These are phyloP conservation scores for Rosalia funebris DNA, from an alignment of 2,888 invertebrate species.

Conservation along the genomic window DNA sequence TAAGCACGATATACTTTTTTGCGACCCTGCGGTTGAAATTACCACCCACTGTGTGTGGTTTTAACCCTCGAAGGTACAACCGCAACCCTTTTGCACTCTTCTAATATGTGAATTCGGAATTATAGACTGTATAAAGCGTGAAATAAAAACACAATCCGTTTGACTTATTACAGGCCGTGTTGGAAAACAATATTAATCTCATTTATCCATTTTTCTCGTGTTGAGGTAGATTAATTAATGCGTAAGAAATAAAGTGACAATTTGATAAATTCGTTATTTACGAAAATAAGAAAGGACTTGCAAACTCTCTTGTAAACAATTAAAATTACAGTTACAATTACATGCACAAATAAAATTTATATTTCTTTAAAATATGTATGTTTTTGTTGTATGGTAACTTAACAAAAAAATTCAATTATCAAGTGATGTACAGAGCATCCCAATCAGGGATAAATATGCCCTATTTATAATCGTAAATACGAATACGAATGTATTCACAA, in stretches of 20 bases:
- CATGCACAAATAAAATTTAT: too few species aligned
- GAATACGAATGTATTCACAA: too few species aligned
- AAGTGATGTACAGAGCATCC: too few species aligned
- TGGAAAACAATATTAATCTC: neutral
- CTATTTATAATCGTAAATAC: too few species aligned
- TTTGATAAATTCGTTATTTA: neutral
- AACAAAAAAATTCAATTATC: too few species aligned
- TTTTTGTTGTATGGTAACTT: too few species aligned
- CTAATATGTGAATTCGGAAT: conserved; percentile 39
- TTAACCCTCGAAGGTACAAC: conserved; percentile 36
- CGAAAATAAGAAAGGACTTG: too few species aligned
- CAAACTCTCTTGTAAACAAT: too few species aligned
- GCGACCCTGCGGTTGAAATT: conserved; percentile 50
- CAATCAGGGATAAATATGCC: too few species aligned
- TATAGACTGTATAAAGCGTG: conserved; percentile 26
- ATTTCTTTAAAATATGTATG: too few species aligned
- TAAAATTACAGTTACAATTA: too few species aligned
- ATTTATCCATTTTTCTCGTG: neutral
- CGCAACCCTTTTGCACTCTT: conserved; percentile 42
- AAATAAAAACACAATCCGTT: conserved; percentile 21
- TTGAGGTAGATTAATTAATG: neutral
- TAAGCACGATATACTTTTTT: conserved; percentile 50
- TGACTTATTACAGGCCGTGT: conserved; percentile 19
- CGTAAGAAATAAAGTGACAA: neutral
- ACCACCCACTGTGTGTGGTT: conserved; percentile 49